Conservation (phyloP, 2,888 invertebrate genomes). For the Tupiocoris notatus region DNA sequence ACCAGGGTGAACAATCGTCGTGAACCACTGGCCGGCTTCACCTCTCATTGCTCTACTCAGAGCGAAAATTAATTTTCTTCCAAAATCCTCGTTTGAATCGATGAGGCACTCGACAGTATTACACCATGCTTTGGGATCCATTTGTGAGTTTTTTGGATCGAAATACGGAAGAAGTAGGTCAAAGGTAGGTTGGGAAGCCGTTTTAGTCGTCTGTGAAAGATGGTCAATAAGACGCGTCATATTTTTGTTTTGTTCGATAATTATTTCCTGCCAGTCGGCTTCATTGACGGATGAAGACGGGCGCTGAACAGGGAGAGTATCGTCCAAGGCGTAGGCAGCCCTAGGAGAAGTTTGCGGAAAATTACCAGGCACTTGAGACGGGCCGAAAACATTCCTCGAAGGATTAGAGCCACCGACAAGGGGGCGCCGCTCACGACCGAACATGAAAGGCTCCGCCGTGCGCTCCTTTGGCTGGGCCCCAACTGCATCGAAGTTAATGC, state of each 20-base stretch:
- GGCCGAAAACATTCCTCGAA: background rate
- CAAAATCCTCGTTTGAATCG: background rate
- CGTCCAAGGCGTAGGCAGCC: background rate
- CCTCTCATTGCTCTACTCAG: background rate
- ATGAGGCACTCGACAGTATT: conserved; percentile 8
- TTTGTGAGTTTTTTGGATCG: background rate
- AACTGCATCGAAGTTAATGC: background rate
- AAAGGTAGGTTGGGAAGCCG: no score
- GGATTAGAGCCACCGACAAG: no score
- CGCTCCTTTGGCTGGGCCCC: no score
- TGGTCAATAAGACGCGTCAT: background rate
- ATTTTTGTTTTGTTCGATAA: background rate
- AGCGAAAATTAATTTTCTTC: conserved; percentile 12
- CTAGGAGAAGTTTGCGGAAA: background rate
- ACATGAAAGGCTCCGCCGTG: no score
- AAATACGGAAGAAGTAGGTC: conserved; percentile 1
- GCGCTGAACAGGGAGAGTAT: background rate
- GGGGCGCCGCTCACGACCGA: no score
- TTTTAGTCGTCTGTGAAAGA: background rate
- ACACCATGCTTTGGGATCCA: conserved; percentile 7
- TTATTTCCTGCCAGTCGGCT: background rate
- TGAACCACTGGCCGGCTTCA: conserved; percentile 1
- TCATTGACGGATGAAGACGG: background rate
- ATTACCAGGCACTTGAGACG: background rate
- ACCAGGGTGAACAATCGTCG: conserved; percentile 9